Evolutionary conservation across 2,797 vertebrate genomes (phyloP), one percentile per base, ranked within the genome.

Genomic region (Sebastes ruberrimus): DNA sequence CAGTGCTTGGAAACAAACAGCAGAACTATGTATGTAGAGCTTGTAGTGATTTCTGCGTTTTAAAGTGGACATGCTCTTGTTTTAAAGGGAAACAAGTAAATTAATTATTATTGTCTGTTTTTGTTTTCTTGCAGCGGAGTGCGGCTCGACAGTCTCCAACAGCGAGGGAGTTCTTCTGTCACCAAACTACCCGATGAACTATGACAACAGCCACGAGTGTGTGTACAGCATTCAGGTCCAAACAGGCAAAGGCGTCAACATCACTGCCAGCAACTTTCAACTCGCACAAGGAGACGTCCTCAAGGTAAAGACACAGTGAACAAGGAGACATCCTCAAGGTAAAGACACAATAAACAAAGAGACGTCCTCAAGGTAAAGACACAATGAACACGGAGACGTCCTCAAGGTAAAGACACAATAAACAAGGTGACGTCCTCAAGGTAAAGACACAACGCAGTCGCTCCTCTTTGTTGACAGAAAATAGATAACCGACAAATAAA

Each of bases 151-250:
- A 18, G 96, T 97, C 7, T 97, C 96, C 90, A 97, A 95, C 92
- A 99, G 97, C 68, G 96, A 97, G 89, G 98, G 98, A 65, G 96
- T 97, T 85, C 96, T 99, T 91, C 79, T 99, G 86, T 99, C 98
- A 18, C 98, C 98, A 72, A 99, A 99, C 95, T 99, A 98, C 83
- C 98, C 98, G 49, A 94, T 96, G 93, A 97, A 97, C 94, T 99
- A 99, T 64, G 98, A 97, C 91, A 97, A 99, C 96, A 97, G 97
- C 94, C 98, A 99, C 46, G 98, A 99, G 89, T 99, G 98, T 86
- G 98, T 99, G 89, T 99, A 99, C 89, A 99, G 96, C 91, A 97
- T 99, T 90, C 98, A 98, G 83, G 98, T 99, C 55, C 97, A 99
- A 95, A 96, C 96, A 85, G 98, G 98, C 70, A 99, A 98, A 93